Conservation (phyloP, 2,888 invertebrate species). For the Phengaris arion region DNA sequence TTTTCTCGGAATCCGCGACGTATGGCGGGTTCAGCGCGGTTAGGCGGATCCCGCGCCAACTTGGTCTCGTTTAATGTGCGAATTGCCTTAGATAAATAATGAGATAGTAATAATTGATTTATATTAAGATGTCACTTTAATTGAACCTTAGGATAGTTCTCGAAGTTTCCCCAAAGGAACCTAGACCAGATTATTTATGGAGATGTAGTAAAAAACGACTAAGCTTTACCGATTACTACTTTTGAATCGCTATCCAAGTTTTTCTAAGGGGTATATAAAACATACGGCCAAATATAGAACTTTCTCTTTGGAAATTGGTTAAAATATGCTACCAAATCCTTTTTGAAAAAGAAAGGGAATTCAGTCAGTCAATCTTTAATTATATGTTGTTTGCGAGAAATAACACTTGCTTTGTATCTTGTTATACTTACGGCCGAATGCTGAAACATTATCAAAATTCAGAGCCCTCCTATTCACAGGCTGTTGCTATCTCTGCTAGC, state of each 20-base stretch:
- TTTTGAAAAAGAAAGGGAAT: too few species aligned
- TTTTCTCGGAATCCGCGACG: too few species aligned
- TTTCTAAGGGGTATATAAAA: not conserved
- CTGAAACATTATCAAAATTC: too few species aligned
- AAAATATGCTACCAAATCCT: too few species aligned
- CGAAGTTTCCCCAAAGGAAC: not conserved
- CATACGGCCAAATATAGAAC: not conserved
- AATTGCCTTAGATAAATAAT: not conserved
- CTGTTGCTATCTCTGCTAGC: too few species aligned
- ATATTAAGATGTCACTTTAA: not conserved
- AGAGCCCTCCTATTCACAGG: too few species aligned
- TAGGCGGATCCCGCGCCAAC: too few species aligned
- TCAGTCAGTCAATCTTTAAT: too few species aligned
- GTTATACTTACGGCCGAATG: too few species aligned
- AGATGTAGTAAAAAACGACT: not conserved
- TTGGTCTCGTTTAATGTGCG: not conserved
- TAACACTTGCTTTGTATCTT: too few species aligned
- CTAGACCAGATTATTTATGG: slow-evolving; percentile 4
- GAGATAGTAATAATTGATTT: slow-evolving; percentile 11
- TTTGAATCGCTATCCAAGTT: not conserved
- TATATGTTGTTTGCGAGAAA: too few species aligned
- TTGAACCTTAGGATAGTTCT: slow-evolving; percentile 1
- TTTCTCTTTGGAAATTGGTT: not conserved
- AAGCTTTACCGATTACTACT: not conserved
- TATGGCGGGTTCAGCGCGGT: too few species aligned